These are phyloP conservation scores for Pelobates fuscus DNA, from an alignment of 2,113 vertebrate species.

Conservation along the genomic window DNA sequence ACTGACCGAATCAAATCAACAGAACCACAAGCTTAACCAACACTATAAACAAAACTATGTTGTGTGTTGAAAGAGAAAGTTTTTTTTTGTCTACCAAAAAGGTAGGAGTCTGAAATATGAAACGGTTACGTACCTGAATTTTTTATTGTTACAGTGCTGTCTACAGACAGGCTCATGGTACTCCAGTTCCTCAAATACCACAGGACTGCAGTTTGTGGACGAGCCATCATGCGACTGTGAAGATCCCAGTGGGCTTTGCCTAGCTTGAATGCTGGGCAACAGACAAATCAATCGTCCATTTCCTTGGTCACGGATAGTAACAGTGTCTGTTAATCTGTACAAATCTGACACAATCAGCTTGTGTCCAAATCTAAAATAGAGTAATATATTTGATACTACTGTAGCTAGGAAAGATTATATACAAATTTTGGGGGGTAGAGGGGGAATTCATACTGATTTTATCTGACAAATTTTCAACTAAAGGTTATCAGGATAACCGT, in stretches of 20 bases:
- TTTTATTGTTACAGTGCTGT: constrained; percentile 79
- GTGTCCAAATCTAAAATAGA: constrained; percentile 77
- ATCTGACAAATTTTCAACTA: too few relatives aligned
- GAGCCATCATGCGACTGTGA: constrained; percentile 89
- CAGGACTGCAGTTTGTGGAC: constrained; percentile 86
- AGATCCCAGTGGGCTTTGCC: constrained; percentile 89
- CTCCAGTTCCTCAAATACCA: constrained; percentile 94
- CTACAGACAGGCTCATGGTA: constrained; percentile 93
- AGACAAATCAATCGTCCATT: constrained; percentile 86
- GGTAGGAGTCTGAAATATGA: too few relatives aligned
- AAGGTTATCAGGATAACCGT: too few relatives aligned
- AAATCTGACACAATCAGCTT: constrained; percentile 85
- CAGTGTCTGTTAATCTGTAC: constrained; percentile 83
- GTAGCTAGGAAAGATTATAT: neutral
- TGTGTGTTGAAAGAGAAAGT: too few relatives aligned
- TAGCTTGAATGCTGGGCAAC: constrained; percentile 82
- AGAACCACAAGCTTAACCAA: too few relatives aligned
- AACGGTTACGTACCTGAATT: constrained; percentile 90
- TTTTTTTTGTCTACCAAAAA: too few relatives aligned
- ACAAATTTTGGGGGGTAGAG: too few relatives aligned
- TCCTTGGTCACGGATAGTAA: constrained; percentile 88
- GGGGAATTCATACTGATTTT: too few relatives aligned
- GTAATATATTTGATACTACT: neutral
- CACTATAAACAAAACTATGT: too few relatives aligned
- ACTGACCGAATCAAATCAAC: too few relatives aligned